Evolutionary conservation across 2,113 vertebrate species (phyloP).

Genomic region (Ellobius talpinus): DNA sequence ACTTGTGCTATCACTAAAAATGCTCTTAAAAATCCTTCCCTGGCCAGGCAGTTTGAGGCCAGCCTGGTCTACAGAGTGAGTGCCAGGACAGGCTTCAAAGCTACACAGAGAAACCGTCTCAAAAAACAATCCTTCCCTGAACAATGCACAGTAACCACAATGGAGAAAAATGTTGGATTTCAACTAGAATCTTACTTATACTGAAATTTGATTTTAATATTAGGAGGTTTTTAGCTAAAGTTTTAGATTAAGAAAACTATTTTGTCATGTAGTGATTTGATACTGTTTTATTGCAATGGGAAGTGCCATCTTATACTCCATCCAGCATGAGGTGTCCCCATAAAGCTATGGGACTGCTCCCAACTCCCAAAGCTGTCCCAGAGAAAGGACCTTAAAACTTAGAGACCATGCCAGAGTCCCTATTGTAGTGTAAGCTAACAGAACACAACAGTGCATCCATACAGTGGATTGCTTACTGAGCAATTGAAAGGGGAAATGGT

Average conservation of each 20-base stretch:
- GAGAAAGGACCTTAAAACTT: not conserved
- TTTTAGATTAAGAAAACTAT: constrained; percentile 44
- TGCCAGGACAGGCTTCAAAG: no score
- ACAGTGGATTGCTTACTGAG: not conserved
- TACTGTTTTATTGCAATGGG: constrained; percentile 22
- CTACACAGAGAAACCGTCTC: no score
- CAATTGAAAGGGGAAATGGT: not conserved
- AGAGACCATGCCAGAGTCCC: no score
- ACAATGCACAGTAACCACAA: not conserved
- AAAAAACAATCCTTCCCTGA: not conserved
- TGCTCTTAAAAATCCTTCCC: not conserved
- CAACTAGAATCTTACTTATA: not conserved
- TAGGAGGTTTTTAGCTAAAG: constrained; percentile 15
- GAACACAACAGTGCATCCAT: not conserved
- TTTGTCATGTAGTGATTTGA: not conserved
- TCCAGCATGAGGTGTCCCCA: not conserved
- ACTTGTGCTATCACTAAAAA: not conserved
- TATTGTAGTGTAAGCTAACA: not conserved
- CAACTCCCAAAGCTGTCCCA: no score
- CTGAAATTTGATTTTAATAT: not conserved
- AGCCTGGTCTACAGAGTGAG: no score
- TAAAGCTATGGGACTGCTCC: not conserved
- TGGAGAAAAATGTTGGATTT: not conserved
- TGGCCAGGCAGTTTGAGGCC: no score
- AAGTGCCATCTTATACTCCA: not conserved